These are phyloP conservation scores for Megastigmus dorsalis DNA, from an alignment of 2,888 invertebrate species.

Conservation along the genomic window DNA sequence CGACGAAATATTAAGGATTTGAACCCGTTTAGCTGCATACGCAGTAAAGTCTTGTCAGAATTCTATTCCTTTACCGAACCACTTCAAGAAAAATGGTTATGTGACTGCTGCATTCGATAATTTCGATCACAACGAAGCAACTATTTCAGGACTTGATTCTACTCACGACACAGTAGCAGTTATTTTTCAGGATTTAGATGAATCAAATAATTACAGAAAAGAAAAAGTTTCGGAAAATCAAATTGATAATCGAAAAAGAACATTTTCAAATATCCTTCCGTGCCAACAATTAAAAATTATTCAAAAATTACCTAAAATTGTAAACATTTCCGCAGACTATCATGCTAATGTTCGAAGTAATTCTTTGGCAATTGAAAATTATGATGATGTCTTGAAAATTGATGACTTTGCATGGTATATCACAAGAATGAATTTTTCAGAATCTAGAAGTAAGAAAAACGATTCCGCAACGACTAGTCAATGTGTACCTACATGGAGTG, in stretches of 20 bases:
- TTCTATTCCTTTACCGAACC: constrained; percentile 26
- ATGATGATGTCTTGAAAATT: background rate
- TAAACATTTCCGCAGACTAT: too few species aligned
- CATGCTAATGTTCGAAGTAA: too few species aligned
- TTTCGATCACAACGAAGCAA: constrained; percentile 41
- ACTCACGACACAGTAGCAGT: constrained; percentile 39
- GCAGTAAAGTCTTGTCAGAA: constrained; percentile 10
- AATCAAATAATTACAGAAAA: too few species aligned
- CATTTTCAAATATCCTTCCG: too few species aligned
- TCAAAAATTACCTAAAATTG: too few species aligned
- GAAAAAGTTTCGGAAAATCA: too few species aligned
- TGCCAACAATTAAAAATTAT: too few species aligned
- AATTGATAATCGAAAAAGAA: too few species aligned
- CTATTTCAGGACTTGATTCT: constrained; percentile 31
- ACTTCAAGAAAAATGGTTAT: constrained; percentile 28
- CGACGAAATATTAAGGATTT: constrained; percentile 34
- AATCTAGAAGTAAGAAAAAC: too few species aligned
- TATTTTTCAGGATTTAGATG: background rate
- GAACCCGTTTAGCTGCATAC: constrained; percentile 32
- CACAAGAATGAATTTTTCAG: background rate
- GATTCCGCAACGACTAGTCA: background rate
- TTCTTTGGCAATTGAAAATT: too few species aligned
- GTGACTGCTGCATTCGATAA: constrained; percentile 43
- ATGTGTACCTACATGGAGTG: background rate
- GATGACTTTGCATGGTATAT: constrained; percentile 1